Base-by-base conservation (phyloP, 1,140 invertebrate genomes). In the Aphelenchoides fujianensis region DNA sequence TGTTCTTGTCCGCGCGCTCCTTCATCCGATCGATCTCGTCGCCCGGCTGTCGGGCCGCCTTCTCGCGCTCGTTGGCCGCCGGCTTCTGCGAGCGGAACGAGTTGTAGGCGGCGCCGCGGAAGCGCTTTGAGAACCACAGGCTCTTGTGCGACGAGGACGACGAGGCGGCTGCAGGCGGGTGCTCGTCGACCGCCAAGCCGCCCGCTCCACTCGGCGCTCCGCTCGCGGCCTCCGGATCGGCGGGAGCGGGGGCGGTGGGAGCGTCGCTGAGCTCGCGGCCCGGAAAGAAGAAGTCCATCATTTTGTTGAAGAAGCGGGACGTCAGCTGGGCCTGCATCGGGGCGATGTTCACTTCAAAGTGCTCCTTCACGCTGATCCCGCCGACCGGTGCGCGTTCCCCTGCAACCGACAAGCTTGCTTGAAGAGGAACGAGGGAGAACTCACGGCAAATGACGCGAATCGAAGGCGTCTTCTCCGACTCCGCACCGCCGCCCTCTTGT, bases 11-110 rank as follows among this genome's bases (percentile, higher is more conserved):
- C 0, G 96, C 95, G 78, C 96, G 88, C 87, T 98, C 92, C 88
- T 95, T 95, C 94, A 97, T 97, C 85, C 95, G 97, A 85, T 98
- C 94, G 0, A 97, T 94, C 83, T 98, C 94, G 84, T 96, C 93
- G 81, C 90, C 85, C 86, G 30, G 79, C 73, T 70, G 86, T 86
- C 81, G 63, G 35, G 31, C 34, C n/a, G 12, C 30, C 28, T 35
- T 9, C 2, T 35, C 31, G 27, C 48, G 87, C 87, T 52, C 52
- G 27, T n/a, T 74, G 76, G 76, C 48, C 41, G 63, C 80, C 68
- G 62, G 69, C n/a, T 70, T 70, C 34, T 67, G 62, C n/a, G 68
- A 64, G 64, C 78, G 34, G 34, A 75, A 75, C 9, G 70, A 76
- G 19, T 68, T 55, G 37, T 79, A 75, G 30, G 77, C 70, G 32